Percentiles rank a stretch among this genome's conserved stretches.
phyloP scores from a whole-genome alignment of 2,888 invertebrate genomes.

The Epirrhoe alternata region DNA sequence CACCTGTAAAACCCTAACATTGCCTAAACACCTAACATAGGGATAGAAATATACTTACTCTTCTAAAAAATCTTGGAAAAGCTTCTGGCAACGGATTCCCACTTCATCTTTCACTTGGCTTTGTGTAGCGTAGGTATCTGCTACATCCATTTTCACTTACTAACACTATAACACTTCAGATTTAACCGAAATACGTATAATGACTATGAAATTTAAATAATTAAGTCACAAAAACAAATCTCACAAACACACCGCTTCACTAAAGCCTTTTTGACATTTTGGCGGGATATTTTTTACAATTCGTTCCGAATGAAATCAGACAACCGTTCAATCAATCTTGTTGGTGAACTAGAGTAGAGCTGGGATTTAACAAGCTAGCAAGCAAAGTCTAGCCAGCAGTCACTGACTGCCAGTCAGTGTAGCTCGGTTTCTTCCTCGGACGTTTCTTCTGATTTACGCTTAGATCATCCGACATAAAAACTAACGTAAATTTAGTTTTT shows the following conservation, averaged over 20 bases:
- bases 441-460: too few species aligned
- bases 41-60: conserved; percentile 87
- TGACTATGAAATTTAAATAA: neutral
- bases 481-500: too few species aligned
- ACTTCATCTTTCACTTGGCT: conserved; percentile 95
- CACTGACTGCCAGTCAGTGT: too few species aligned
- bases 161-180: conserved; percentile 4
- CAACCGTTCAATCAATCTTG: too few species aligned
- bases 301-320: conserved; percentile 11
- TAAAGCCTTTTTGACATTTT: conserved; percentile 30
- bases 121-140: conserved; percentile 90
- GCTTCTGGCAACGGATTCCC: conserved; percentile 96
- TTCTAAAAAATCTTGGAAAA: conserved; percentile 98
- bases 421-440: too few species aligned
- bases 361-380: too few species aligned
- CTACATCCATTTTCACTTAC: conserved; percentile 87
- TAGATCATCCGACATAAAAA: too few species aligned
- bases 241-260: conserved; percentile 15
- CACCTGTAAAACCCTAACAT: too few species aligned
- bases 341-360: neutral
- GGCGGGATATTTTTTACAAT: conserved; percentile 30
- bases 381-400: too few species aligned
- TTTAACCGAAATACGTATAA: neutral
- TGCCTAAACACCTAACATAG: too few species aligned
- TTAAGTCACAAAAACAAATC: conserved; percentile 2